phyloP scores from a whole-genome alignment of 2,888 invertebrate genomes.

The Chymomyza caudatula region DNA sequence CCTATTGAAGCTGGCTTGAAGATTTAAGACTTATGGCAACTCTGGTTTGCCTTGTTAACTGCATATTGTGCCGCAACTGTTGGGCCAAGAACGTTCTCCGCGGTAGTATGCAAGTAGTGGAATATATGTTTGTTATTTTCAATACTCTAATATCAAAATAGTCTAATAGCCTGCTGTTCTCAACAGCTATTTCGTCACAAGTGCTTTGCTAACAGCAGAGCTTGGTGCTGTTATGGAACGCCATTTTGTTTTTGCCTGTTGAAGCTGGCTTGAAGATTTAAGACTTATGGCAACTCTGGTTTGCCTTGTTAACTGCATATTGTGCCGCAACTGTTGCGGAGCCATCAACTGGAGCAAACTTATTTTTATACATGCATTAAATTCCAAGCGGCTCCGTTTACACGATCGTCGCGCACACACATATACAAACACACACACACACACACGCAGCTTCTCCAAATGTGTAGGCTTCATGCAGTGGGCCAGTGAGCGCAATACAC shows the following conservation, averaged over 20 bases:
- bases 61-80: too few relatives aligned
- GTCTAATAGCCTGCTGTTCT: too few relatives aligned
- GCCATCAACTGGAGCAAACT: conserved; percentile 59
- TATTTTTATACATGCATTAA: conserved; percentile 69
- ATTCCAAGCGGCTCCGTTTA: conserved; percentile 71
- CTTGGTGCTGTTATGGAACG: not conserved
- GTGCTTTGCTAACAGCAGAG: too few relatives aligned
- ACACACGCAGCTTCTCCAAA: conserved; percentile 48
- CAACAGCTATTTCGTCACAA: too few relatives aligned
- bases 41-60: too few relatives aligned
- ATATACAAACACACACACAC: conserved; percentile 3
- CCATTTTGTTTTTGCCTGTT: not conserved
- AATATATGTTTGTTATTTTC: too few relatives aligned
- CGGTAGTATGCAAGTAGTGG: too few relatives aligned
- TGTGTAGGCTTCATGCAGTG: conserved; percentile 30
- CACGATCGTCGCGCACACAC: conserved; percentile 28
- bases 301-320: not conserved
- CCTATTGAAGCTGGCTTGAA: too few relatives aligned
- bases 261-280: not conserved
- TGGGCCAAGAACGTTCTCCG: too few relatives aligned
- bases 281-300: not conserved
- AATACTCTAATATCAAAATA: too few relatives aligned
- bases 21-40: too few relatives aligned
- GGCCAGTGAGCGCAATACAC: conserved; percentile 6
- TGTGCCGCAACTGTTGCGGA: not conserved